Conservation (phyloP, 2,797 vertebrate genomes). For the Manis crassicaudata region DNA sequence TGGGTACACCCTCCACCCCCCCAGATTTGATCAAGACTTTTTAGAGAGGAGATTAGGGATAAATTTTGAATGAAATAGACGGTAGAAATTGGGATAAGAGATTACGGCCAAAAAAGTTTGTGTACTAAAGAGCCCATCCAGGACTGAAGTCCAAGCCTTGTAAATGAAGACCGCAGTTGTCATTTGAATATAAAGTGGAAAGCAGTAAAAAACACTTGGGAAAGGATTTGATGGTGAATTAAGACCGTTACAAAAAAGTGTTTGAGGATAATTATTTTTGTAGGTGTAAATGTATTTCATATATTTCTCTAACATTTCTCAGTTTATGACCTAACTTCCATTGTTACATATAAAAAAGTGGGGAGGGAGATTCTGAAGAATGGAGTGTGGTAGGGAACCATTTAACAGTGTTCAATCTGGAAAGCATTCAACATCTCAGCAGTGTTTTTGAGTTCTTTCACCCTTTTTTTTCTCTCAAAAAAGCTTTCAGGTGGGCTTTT, state of each 20-base stretch:
- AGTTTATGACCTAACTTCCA: background rate
- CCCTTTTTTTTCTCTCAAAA: background rate
- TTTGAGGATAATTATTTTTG: constrained; percentile 46
- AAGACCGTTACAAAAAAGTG: background rate
- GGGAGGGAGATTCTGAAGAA: background rate
- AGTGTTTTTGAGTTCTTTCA: constrained; percentile 34
- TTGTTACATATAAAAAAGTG: background rate
- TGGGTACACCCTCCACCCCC: background rate
- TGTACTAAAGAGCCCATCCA: background rate
- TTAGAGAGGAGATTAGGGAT: background rate
- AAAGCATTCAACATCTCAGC: constrained; percentile 4
- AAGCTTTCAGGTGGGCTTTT: constrained; percentile 18
- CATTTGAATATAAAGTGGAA: constrained; percentile 25
- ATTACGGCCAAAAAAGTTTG: background rate
- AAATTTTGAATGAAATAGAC: constrained; percentile 39
- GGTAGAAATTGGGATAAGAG: constrained; percentile 14
- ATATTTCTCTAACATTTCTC: background rate
- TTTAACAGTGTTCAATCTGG: background rate
- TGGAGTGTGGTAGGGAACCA: background rate
- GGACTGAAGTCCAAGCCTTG: background rate
- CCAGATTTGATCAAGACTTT: constrained; percentile 13
- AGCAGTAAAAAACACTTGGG: background rate
- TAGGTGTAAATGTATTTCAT: constrained; percentile 2
- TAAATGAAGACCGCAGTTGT: background rate
- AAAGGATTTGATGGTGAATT: constrained; percentile 16